Evolutionary conservation across 37 sponge, comb jelly and placozoan species (phyloP).

Genomic region (Bolinopsis microptera): DNA sequence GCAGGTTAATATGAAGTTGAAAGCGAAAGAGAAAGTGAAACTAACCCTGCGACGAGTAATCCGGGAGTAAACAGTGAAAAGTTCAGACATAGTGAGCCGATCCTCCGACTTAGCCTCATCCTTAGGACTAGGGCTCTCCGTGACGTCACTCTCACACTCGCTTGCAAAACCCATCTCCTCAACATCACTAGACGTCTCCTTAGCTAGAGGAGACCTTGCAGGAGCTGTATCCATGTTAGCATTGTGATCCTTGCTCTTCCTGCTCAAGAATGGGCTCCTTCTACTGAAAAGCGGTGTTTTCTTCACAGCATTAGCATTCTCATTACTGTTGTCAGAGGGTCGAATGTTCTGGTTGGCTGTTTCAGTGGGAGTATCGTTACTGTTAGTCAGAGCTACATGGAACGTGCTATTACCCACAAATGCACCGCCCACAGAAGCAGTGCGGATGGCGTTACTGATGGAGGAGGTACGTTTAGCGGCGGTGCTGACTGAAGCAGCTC

Average conservation of each 20-base stretch:
- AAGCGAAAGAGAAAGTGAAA: background rate
- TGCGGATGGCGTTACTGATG: background rate
- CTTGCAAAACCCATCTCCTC: background rate
- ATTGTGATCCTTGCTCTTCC: too few species aligned
- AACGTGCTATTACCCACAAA: background rate
- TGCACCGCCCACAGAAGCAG: background rate
- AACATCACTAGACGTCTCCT: background rate
- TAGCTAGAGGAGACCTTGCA: background rate
- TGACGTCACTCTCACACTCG: background rate
- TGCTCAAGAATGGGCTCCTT: background rate
- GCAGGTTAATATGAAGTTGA: too few species aligned
- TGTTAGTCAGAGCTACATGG: background rate
- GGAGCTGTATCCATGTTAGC: too few species aligned
- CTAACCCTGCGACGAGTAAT: background rate
- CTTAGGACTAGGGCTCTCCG: background rate
- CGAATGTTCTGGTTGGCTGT: background rate
- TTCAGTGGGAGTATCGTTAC: background rate
- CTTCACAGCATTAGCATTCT: background rate
- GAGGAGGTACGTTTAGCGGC: background rate
- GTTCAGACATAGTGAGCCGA: background rate
- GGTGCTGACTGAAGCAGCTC: background rate
- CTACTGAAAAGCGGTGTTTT: background rate
- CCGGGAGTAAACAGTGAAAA: background rate
- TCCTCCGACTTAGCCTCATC: background rate
- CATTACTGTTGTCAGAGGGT: background rate